These are phyloP conservation scores for Hystrix brachyura DNA, from an alignment of 2,113 vertebrate species.

Conservation along the genomic window DNA sequence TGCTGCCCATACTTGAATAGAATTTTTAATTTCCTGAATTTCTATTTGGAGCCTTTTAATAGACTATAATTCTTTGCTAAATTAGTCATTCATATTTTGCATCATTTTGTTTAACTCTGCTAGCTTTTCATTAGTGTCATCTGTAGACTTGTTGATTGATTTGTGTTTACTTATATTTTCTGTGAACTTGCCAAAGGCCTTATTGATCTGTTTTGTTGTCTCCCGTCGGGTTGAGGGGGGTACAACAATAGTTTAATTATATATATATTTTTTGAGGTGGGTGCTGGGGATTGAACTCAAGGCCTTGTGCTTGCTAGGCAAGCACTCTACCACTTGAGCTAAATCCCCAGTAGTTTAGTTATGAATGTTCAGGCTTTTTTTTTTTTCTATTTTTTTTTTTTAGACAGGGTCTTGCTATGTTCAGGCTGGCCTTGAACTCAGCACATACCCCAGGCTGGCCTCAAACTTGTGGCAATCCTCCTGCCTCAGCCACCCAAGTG, in stretches of 20 bases:
- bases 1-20: background rate
- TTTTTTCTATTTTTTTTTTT: background rate
- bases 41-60: background rate
- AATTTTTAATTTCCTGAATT: background rate
- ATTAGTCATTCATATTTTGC: background rate
- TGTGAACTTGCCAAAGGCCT: background rate
- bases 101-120: background rate
- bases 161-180: background rate
- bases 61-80: background rate
- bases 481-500: too few species aligned
- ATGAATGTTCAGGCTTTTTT: background rate
- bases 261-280: too few species aligned
- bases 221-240: background rate
- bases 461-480: too few species aligned
- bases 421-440: too few species aligned
- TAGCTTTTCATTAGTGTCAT: background rate
- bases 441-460: too few species aligned
- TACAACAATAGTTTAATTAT: too few species aligned
- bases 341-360: background rate
- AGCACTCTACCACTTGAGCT: too few species aligned
- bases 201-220: background rate
- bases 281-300: too few species aligned
- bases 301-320: too few species aligned
- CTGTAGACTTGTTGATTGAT: background rate
- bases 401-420: too few species aligned